Conservation (phyloP, 1,140 invertebrate species). For the Brachionus rubens region DNA sequence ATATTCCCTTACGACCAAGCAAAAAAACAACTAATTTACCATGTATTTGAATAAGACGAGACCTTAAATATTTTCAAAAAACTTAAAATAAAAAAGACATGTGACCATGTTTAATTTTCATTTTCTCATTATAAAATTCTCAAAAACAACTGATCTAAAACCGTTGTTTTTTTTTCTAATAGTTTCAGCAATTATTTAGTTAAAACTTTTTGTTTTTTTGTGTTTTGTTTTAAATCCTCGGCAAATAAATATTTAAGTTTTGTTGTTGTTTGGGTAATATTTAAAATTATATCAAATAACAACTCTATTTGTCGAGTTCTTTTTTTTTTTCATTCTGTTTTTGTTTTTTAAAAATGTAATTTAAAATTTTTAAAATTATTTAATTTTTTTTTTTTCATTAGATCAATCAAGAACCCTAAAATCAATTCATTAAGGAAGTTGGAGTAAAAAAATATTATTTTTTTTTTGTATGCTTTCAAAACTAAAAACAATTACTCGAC, state of each 20-base stretch:
- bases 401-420: neutral
- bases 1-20: too few relatives aligned
- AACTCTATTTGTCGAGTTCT: neutral
- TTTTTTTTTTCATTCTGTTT: neutral
- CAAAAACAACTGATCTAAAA: neutral
- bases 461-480: neutral
- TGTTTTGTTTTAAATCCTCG: neutral
- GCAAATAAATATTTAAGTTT: constrained; percentile 3
- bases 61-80: too few relatives aligned
- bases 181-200: constrained; percentile 34
- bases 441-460: neutral
- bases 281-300: constrained; percentile 32
- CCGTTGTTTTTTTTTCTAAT: neutral
- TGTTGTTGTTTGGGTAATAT: constrained; percentile 14
- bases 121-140: too few relatives aligned
- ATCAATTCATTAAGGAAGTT: neutral
- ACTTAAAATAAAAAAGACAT: too few relatives aligned
- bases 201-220: neutral
- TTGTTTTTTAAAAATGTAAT: too few relatives aligned
- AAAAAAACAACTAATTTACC: too few relatives aligned
- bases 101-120: too few relatives aligned
- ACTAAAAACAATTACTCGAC: neutral
- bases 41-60: too few relatives aligned
- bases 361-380: too few relatives aligned
- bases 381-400: too few relatives aligned